Evolutionary conservation across 2,888 invertebrate species (phyloP), one percentile per base, ranked within the genome.

Genomic region (Xiphydria camelus): DNA sequence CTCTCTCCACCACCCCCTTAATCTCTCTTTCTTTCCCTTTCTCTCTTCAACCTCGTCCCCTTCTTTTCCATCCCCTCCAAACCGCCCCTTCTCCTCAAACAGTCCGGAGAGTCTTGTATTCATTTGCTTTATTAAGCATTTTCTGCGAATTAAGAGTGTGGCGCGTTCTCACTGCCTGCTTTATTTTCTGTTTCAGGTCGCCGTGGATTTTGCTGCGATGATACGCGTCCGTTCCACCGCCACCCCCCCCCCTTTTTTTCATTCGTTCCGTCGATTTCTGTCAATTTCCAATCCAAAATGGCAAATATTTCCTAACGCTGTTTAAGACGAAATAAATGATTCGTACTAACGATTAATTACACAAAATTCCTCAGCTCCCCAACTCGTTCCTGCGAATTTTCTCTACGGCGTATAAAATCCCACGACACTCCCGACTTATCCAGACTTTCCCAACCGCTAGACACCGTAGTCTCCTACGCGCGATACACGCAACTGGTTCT

Each of bases 121-220:
- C 55, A 52, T 59, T 62, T 59, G 59, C 57, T 56, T 63, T 63
- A 61, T 63, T 56, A 59, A 65, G 53, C 56, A 55, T 62, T 59
- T 58, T 49, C 49, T 47, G 45, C 52, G 57, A 64, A 58, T 64
- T 59, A 61, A 62, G 57, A 59, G 53, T 14, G 29, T 29, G 47
- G 54, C 53, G 49, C 48, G 32, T 39, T 47, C 22, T 36, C 18
- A 38, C 32, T 39, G 17, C 22, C 10, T 36, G 15, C 7, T 12
- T n/a, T n/a, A n/a, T n/a, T n/a, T n/a, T n/a, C n/a, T n/a, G n/a
- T n/a, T n/a, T n/a, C n/a, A n/a, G n/a, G n/a, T n/a, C n/a, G n/a
- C n/a, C n/a, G n/a, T n/a, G n/a, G n/a, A n/a, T n/a, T n/a, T n/a
- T n/a, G n/a, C n/a, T n/a, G n/a, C n/a, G n/a, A n/a, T n/a, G 9